Evolutionary conservation across 1,140 invertebrate species (phyloP).

Genomic region (Zaprionus gabonicus): DNA sequence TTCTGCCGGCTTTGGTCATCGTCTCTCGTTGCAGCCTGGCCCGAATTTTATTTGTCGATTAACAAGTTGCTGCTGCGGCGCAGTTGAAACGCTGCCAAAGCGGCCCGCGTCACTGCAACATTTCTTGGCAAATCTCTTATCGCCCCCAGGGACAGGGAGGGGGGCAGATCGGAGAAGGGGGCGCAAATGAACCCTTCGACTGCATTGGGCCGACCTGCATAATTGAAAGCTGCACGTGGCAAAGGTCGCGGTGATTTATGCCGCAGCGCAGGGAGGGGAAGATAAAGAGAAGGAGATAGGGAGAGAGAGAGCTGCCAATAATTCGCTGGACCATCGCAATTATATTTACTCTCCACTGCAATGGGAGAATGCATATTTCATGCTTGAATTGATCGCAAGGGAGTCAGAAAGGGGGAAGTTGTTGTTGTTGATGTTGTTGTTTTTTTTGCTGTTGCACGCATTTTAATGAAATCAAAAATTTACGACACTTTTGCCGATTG

Average conservation of each 20-base stretch:
- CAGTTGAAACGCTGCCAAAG: slow-evolving; percentile 64
- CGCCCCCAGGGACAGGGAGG: slow-evolving; percentile 14
- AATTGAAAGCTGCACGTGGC: slow-evolving; percentile 60
- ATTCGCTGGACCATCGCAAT: slow-evolving; percentile 6
- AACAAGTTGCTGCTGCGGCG: slow-evolving; percentile 51
- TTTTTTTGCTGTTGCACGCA: slow-evolving; percentile 55
- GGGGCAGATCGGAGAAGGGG: background rate
- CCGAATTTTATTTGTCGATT: slow-evolving; percentile 69
- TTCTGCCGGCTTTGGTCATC: slow-evolving; percentile 10
- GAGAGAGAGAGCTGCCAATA: slow-evolving; percentile 7
- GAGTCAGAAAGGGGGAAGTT: background rate
- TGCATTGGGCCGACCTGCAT: slow-evolving; percentile 30
- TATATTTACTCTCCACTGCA: slow-evolving; percentile 13
- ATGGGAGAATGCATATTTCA: slow-evolving; percentile 61
- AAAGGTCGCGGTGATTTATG: slow-evolving; percentile 49
- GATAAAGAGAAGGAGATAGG: too few relatives aligned
- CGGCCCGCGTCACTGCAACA: slow-evolving; percentile 18
- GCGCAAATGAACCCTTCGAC: background rate
- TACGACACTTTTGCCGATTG: slow-evolving; percentile 74
- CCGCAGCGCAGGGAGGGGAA: background rate
- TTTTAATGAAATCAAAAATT: slow-evolving; percentile 80
- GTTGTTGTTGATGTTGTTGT: slow-evolving; percentile 5
- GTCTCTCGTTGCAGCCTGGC: slow-evolving; percentile 9
- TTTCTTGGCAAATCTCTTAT: slow-evolving; percentile 75
- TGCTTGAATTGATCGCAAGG: slow-evolving; percentile 61